Conservation (phyloP, 2,113 vertebrate genomes). For the Chaetodon trifascialis region DNA sequence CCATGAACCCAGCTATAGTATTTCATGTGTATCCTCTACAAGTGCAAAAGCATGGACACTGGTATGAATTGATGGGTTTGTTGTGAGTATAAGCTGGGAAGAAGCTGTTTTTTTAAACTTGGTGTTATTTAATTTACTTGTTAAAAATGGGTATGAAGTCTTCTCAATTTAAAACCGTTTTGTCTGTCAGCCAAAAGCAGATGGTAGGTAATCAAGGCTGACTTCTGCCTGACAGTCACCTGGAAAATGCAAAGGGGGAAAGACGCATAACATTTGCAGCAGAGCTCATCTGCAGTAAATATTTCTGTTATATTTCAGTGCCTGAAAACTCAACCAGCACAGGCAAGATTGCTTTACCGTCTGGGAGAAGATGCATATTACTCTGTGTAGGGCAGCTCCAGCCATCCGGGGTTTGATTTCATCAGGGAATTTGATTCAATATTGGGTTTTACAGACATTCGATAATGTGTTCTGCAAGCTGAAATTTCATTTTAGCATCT, state of each 20-base stretch:
- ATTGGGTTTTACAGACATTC: conserved; percentile 50
- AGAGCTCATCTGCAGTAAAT: conserved; percentile 1
- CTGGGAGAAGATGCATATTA: conserved; percentile 8
- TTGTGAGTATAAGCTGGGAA: neutral
- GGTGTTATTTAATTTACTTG: neutral
- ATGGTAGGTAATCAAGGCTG: no score
- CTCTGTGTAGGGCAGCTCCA: conserved; percentile 33
- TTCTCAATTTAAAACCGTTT: neutral
- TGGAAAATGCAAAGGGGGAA: neutral
- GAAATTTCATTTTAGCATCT: conserved; percentile 51
- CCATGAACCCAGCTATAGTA: neutral
- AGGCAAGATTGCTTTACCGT: conserved; percentile 17
- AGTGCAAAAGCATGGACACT: neutral
- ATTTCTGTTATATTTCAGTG: conserved; percentile 31
- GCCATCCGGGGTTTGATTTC: conserved; percentile 56
- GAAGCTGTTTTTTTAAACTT: neutral
- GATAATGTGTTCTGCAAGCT: conserved; percentile 52
- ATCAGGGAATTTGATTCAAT: conserved; percentile 64
- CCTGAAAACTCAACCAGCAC: conserved; percentile 28
- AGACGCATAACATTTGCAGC: conserved; percentile 3
- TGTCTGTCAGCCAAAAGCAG: no score
- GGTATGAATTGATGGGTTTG: neutral
- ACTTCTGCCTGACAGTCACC: neutral
- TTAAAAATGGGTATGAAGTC: neutral
- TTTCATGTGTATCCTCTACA: neutral